These are phyloP conservation scores for Silurus asotus DNA, from an alignment of 2,113 vertebrate species.

Conservation along the genomic window DNA sequence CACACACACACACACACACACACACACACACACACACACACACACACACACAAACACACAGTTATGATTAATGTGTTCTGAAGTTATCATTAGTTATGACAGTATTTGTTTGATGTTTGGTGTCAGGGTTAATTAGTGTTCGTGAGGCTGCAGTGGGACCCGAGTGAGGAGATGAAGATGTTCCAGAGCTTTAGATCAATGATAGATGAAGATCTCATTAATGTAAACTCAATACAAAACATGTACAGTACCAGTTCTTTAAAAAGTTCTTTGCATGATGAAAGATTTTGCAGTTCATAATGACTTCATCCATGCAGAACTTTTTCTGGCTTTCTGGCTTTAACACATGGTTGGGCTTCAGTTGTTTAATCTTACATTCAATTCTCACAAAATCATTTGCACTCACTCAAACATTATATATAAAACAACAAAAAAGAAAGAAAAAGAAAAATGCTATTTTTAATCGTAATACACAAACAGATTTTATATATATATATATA, in stretches of 20 bases:
- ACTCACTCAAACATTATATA: too few relatives aligned
- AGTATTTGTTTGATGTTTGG: slow-evolving; percentile 9
- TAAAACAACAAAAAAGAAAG: too few relatives aligned
- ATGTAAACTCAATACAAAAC: not conserved
- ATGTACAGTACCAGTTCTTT: not conserved
- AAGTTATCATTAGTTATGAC: slow-evolving; percentile 29
- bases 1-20: too few relatives aligned
- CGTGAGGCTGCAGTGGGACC: not conserved
- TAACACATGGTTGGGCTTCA: too few relatives aligned
- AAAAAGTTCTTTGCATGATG: not conserved
- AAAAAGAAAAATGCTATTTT: too few relatives aligned
- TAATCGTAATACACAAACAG: too few relatives aligned
- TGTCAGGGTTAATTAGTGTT: slow-evolving; percentile 12
- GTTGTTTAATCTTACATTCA: not conserved
- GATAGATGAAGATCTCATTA: slow-evolving; percentile 18
- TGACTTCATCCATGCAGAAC: not conserved
- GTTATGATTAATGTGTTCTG: slow-evolving; percentile 18
- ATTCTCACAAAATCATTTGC: not conserved
- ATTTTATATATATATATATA: too few relatives aligned
- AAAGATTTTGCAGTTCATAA: not conserved
- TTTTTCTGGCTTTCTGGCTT: not conserved
- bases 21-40: too few relatives aligned
- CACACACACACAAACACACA: not conserved
- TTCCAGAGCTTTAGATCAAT: not conserved
- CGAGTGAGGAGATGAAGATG: not conserved